These are phyloP conservation scores for Percopsis omiscomaycus DNA, from an alignment of 2,797 vertebrate species.

Conservation along the genomic window DNA sequence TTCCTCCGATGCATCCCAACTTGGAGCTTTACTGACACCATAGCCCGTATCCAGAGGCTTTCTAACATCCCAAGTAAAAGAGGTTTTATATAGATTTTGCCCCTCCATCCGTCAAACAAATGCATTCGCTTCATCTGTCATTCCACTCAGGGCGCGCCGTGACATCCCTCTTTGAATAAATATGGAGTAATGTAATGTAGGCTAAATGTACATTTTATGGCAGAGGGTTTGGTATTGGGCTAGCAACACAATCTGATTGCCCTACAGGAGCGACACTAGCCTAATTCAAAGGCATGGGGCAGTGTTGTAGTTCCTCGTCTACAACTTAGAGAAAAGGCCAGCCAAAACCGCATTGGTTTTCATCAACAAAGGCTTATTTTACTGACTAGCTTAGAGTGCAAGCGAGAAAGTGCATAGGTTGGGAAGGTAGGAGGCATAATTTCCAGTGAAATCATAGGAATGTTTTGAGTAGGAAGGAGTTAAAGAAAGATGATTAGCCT, in stretches of 20 bases:
- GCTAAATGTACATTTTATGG: constrained; percentile 67
- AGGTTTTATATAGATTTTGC: constrained; percentile 43
- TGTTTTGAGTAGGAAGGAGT: no score
- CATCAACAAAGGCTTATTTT: not conserved
- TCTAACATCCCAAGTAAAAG: constrained; percentile 31
- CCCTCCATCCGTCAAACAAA: constrained; percentile 50
- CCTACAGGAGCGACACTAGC: constrained; percentile 43
- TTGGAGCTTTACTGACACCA: constrained; percentile 19
- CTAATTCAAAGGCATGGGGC: constrained; percentile 46
- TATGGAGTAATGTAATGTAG: constrained; percentile 64
- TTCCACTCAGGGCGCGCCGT: constrained; percentile 48
- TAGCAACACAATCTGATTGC: constrained; percentile 51
- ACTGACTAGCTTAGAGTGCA: not conserved
- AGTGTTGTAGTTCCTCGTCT: constrained; percentile 23
- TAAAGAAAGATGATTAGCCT: no score
- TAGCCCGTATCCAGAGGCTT: constrained; percentile 23
- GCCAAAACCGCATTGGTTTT: constrained; percentile 15
- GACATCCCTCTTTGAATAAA: constrained; percentile 67
- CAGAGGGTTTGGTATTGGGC: constrained; percentile 49
- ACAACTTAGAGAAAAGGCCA: not conserved
- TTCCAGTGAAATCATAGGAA: no score
- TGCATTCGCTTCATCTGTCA: constrained; percentile 63
- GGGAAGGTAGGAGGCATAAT: no score
- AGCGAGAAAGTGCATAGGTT: not conserved
- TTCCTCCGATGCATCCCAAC: constrained; percentile 3